phyloP scores from a whole-genome alignment of 2,113 vertebrate species.

The Phyllostomus hastatus region DNA sequence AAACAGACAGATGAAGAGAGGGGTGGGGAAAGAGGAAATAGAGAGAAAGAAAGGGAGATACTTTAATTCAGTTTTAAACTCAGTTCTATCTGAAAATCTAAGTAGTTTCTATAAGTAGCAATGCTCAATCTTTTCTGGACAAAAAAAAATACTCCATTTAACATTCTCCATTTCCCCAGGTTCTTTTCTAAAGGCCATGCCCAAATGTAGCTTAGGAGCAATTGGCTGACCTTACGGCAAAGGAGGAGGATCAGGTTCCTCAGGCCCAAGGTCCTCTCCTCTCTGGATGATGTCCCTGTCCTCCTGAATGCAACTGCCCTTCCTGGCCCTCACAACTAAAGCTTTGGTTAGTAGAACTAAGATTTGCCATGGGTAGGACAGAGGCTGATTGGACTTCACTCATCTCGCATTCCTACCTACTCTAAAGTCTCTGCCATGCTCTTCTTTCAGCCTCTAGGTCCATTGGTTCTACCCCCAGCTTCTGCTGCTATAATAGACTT shows the following conservation, averaged over 20 bases:
- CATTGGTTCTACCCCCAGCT: background rate
- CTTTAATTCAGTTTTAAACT: conserved; percentile 16
- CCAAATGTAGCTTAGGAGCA: background rate
- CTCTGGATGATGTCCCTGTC: background rate
- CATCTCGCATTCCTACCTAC: background rate
- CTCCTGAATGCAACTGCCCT: background rate
- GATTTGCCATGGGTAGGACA: background rate
- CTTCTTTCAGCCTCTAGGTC: background rate
- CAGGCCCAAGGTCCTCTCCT: background rate
- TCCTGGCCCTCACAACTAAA: background rate
- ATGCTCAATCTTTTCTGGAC: background rate
- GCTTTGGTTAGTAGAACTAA: background rate
- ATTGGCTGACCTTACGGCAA: background rate
- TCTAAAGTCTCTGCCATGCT: background rate
- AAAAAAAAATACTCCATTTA: background rate
- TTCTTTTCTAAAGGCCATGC: background rate
- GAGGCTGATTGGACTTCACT: background rate
- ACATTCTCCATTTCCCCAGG: background rate
- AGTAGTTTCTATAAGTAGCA: background rate
- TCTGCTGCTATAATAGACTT: background rate
- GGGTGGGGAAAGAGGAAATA: too few relatives aligned
- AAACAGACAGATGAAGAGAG: background rate
- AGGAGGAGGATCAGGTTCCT: background rate
- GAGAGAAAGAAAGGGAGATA: background rate
- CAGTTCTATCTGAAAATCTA: background rate